These are phyloP conservation scores for Apeltes quadracus DNA, from an alignment of 2,113 vertebrate species.

Conservation along the genomic window DNA sequence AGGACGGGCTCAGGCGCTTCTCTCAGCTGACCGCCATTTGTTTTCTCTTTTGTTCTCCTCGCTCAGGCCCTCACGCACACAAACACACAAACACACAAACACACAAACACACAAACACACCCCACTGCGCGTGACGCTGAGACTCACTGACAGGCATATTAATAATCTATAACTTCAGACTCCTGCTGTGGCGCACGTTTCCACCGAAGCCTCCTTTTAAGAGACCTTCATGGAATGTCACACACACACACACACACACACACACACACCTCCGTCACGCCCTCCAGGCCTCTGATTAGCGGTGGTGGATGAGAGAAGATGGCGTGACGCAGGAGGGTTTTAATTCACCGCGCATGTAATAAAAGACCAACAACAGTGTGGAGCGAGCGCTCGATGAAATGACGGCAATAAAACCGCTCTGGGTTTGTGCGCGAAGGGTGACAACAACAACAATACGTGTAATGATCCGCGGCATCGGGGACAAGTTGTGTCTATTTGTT, in stretches of 20 bases:
- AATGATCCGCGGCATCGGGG: conserved; percentile 9
- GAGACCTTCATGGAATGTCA: conserved; percentile 36
- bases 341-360: background rate
- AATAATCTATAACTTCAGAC: conserved; percentile 80
- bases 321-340: background rate
- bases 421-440: background rate
- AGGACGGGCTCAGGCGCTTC: conserved; percentile 1
- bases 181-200: conserved; percentile 34
- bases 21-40: conserved; percentile 17
- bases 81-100: conserved; percentile 28
- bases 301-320: conserved; percentile 10
- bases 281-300: background rate
- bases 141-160: conserved; percentile 77
- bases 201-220: conserved; percentile 42
- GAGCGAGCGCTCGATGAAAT: background rate
- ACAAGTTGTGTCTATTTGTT: background rate
- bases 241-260: conserved; percentile 13
- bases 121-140: conserved; percentile 68
- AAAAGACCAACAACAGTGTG: background rate
- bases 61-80: conserved; percentile 11
- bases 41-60: conserved; percentile 2
- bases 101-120: conserved; percentile 6
- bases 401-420: conserved; percentile 5
- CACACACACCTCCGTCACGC: background rate
- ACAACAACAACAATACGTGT: background rate